phyloP scores from a whole-genome alignment of 2,113 vertebrate genomes.

The Anarrhichthys ocellatus region DNA sequence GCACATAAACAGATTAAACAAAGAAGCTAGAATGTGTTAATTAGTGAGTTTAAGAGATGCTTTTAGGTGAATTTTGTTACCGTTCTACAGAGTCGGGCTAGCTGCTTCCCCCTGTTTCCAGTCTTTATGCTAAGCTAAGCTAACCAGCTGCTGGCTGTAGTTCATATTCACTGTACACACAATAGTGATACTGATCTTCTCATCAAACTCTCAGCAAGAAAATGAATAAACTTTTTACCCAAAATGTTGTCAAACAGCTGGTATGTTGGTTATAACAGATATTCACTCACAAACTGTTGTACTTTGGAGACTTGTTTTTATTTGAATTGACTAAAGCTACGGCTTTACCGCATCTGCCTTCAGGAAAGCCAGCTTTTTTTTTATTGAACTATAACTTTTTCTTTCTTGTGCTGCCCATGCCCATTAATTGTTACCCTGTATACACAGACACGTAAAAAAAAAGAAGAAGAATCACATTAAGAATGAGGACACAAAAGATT shows the following conservation, averaged over 20 bases:
- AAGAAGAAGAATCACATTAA: constrained; percentile 6
- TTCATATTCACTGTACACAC: background rate
- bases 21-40: background rate
- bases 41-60: background rate
- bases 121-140: constrained; percentile 6
- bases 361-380: constrained; percentile 1
- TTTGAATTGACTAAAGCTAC: constrained; percentile 15
- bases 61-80: background rate
- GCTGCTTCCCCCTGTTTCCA: background rate
- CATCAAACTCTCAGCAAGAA: background rate
- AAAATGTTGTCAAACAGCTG: background rate
- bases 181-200: background rate
- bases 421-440: constrained; percentile 19
- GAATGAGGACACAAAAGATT: constrained; percentile 34
- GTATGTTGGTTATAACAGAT: background rate
- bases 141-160: background rate
- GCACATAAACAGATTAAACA: background rate
- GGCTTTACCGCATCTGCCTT: constrained; percentile 33
- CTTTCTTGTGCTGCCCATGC: constrained; percentile 38
- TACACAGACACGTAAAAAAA: constrained; percentile 5
- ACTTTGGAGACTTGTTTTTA: constrained; percentile 16
- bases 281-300: background rate
- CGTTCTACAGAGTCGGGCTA: too few species aligned
- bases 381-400: constrained; percentile 53
- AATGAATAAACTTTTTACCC: background rate